phyloP scores from a whole-genome alignment of 1,140 invertebrate species.

The Gerris buenoi region DNA sequence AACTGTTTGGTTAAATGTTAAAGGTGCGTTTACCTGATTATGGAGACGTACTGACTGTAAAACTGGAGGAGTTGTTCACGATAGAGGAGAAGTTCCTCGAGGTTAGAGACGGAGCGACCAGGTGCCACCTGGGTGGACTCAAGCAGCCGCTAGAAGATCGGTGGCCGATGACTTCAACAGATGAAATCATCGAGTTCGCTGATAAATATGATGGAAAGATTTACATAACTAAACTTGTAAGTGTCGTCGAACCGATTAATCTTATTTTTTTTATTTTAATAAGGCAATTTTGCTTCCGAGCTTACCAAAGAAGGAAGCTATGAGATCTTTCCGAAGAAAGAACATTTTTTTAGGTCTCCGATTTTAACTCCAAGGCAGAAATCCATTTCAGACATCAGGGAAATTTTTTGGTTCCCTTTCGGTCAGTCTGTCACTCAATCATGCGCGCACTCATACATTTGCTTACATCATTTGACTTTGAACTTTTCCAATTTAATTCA shows the following conservation, averaged over 20 bases:
- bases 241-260: background rate
- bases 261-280: too few relatives aligned
- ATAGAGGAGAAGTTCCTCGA: constrained; percentile 30
- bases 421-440: too few relatives aligned
- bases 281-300: too few relatives aligned
- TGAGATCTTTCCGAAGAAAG: too few relatives aligned
- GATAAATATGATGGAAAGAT: constrained; percentile 20
- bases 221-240: constrained; percentile 28
- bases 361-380: too few relatives aligned
- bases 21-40: constrained; percentile 33
- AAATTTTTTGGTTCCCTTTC: too few relatives aligned
- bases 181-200: constrained; percentile 31
- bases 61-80: constrained; percentile 28
- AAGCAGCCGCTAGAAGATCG: constrained; percentile 31
- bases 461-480: too few relatives aligned
- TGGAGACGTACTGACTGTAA: constrained; percentile 33
- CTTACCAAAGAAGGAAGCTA: too few relatives aligned
- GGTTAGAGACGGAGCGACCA: constrained; percentile 33
- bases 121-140: constrained; percentile 39
- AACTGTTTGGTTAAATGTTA: background rate
- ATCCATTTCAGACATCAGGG: too few relatives aligned
- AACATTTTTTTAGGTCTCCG: too few relatives aligned
- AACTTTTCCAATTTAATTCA: too few relatives aligned
- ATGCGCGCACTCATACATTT: too few relatives aligned
- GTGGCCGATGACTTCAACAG: constrained; percentile 37